phyloP scores from a whole-genome alignment of 2,888 invertebrate genomes.

The Sabatieria punctata region DNA sequence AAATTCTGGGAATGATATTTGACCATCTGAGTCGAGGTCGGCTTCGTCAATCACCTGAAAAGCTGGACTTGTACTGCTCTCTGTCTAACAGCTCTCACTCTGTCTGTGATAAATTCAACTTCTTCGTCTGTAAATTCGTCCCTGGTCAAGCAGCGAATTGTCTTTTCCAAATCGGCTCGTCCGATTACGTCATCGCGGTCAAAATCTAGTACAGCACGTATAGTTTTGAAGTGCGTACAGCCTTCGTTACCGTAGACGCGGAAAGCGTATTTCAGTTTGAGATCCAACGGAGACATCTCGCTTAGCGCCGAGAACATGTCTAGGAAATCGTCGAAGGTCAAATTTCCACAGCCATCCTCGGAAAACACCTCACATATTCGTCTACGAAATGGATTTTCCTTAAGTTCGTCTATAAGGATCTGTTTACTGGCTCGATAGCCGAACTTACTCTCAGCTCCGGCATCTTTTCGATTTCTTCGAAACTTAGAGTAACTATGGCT shows the following conservation, averaged over 20 bases:
- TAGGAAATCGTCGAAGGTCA: slow-evolving; percentile 87
- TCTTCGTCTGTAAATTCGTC: slow-evolving; percentile 71
- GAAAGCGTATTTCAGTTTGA: slow-evolving; percentile 93
- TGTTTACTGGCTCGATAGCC: slow-evolving; percentile 54
- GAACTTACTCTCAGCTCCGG: slow-evolving; percentile 66
- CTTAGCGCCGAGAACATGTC: slow-evolving; percentile 95
- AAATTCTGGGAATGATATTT: slow-evolving; percentile 84
- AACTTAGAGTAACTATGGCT: slow-evolving; percentile 67
- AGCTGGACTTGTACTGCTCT: background rate
- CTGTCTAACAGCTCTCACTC: slow-evolving; percentile 31
- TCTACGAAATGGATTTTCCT: slow-evolving; percentile 82
- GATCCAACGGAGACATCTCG: slow-evolving; percentile 83
- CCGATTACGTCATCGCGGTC: slow-evolving; percentile 82
- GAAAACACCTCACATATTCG: slow-evolving; percentile 91
- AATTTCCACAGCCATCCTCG: slow-evolving; percentile 66
- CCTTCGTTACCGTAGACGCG: slow-evolving; percentile 92
- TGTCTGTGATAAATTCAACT: slow-evolving; percentile 46
- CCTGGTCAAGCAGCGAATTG: slow-evolving; percentile 62
- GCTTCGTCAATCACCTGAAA: slow-evolving; percentile 71
- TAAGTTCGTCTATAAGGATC: slow-evolving; percentile 38
- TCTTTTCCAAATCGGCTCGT: slow-evolving; percentile 62
- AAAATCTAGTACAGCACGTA: slow-evolving; percentile 48
- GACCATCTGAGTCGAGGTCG: slow-evolving; percentile 86
- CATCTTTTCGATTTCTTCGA: slow-evolving; percentile 69
- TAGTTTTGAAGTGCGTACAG: slow-evolving; percentile 1